Evolutionary conservation across 30 jellyfish, hydroid and myxozoan genomes (phyloP).

Genomic region (Catostylus mosaicus): DNA sequence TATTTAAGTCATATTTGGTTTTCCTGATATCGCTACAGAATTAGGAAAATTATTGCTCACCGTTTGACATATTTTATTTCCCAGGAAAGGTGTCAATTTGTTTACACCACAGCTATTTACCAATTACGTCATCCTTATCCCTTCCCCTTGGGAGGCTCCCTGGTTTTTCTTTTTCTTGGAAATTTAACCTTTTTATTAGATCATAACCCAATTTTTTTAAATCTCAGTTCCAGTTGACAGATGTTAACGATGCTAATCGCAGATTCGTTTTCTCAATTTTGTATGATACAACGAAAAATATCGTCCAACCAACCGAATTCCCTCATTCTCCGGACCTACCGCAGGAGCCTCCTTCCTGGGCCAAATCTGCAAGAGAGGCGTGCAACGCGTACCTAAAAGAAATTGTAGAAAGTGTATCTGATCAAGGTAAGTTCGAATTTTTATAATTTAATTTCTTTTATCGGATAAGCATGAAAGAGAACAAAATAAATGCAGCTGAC

Average conservation of each 20-base stretch:
- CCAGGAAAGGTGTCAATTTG: no score
- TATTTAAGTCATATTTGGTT: no score
- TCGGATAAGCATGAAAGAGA: no score
- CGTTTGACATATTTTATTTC: no score
- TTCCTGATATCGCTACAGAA: no score
- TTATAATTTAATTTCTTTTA: neutral
- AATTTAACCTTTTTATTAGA: neutral
- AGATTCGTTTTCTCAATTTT: constrained; percentile 78
- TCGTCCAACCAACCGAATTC: constrained; percentile 83
- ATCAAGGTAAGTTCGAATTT: constrained; percentile 62
- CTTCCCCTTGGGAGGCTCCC: no score
- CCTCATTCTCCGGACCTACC: constrained; percentile 79
- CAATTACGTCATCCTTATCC: no score
- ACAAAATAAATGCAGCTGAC: no score
- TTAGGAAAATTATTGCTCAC: no score
- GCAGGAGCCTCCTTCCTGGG: constrained; percentile 93
- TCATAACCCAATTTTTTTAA: neutral
- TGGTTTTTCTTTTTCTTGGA: no score
- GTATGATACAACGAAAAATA: constrained; percentile 74
- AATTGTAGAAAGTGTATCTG: constrained; percentile 69
- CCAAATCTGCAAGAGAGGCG: constrained; percentile 85
- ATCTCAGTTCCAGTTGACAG: constrained; percentile 85
- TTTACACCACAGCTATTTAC: no score
- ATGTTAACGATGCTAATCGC: constrained; percentile 61
- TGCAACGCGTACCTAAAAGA: constrained; percentile 52